Evolutionary conservation across 2,888 invertebrate genomes (phyloP), one percentile per base, ranked within the genome.

Genomic region (Pimpla rufipes): DNA sequence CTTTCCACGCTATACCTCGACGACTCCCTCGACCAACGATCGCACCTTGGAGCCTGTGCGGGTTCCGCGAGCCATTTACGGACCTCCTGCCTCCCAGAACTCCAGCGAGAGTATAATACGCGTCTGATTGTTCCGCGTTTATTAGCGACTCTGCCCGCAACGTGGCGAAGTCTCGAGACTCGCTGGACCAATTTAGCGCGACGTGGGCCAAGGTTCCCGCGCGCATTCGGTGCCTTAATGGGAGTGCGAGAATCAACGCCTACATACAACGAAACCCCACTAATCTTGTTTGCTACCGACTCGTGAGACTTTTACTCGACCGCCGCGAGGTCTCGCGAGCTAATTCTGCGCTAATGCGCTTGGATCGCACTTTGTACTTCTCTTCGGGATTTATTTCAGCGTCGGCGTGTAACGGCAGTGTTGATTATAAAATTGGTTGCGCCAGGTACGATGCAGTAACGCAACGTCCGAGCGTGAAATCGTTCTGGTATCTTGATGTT

Each of bases 1-100:
- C 73, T 82, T 82, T 82, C 73, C 73, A 74, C 73, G 73, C 45
- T 55, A n/a, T n/a, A n/a, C 45, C 37, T 68, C 62, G 50, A 42
- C 23, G 52, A 50, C 40, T 50, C 45, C 21, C 42, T 11, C 11
- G 21, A 42, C 50, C 37, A 18, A 57, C 35, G 42, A 45, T 70
- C 42, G 35, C 62, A 8, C 67, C 37, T 42, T 21, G 68, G n/a
- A 18, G 7, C 37, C 55, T 42, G 0, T 11, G 50, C 13, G 35
- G 21, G 13, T 10, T 7, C 21, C 37, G 2, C 42, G 35, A 59
- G 59, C 76, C 81, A 76, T 66, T 70, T 66, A 70, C 47, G 64
- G 75, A 10, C 16, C 29, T 21, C 23, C 10, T 18, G 11, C 8
- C 2, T 23, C 13, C n/a, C 59, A 50, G 57, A 71, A 57, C 40